Conservation (phyloP, 2,797 vertebrate genomes). For the Acrossocheilus fasciatus region DNA sequence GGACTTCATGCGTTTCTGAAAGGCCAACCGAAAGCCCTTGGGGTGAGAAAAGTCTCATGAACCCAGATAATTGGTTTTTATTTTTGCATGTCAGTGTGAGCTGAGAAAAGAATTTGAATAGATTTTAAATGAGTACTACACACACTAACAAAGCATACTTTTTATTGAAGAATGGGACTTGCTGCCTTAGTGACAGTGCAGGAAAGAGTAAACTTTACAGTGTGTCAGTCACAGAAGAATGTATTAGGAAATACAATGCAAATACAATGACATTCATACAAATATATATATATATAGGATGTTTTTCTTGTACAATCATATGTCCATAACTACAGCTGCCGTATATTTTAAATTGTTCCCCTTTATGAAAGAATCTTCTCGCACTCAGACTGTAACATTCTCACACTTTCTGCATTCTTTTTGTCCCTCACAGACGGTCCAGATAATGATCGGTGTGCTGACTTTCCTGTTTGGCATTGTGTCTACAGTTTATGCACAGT, state of each 20-base stretch:
- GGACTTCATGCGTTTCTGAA: background rate
- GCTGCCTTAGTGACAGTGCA: background rate
- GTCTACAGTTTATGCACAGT: background rate
- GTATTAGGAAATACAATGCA: background rate
- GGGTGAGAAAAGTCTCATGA: background rate
- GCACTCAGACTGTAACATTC: no score
- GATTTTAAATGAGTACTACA: background rate
- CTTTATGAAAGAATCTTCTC: background rate
- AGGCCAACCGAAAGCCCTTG: background rate
- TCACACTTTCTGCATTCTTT: background rate
- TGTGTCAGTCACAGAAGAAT: background rate
- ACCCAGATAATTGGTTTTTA: background rate
- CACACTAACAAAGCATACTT: background rate
- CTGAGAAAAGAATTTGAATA: background rate
- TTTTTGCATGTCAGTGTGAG: background rate
- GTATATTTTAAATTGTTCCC: background rate
- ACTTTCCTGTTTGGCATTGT: conserved; percentile 28
- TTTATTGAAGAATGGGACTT: background rate
- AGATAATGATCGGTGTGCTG: conserved; percentile 45
- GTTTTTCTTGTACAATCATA: no score
- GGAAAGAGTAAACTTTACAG: background rate
- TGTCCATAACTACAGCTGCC: background rate
- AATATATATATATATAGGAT: no score
- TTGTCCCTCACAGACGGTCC: conserved; percentile 26
- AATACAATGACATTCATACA: no score